Evolutionary conservation across 2,888 invertebrate species (phyloP).

Genomic region (Eupeodes luniger): DNA sequence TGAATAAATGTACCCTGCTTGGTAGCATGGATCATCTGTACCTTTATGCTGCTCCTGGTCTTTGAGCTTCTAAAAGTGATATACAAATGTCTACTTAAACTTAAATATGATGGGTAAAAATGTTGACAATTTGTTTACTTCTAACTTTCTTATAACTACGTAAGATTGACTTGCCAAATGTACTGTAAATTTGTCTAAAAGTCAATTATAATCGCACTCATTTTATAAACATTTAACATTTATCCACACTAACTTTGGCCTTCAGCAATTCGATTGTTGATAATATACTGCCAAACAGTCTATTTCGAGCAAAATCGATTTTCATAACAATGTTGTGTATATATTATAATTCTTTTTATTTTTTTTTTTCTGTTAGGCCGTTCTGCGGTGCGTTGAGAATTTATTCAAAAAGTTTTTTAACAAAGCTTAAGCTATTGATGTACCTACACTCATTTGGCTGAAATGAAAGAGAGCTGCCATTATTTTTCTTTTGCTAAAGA

Average conservation of each 20-base stretch:
- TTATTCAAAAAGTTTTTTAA: neutral
- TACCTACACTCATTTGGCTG: neutral
- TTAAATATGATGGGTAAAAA: no score
- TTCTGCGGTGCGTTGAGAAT: neutral
- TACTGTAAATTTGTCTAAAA: neutral
- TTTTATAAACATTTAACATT: constrained; percentile 19
- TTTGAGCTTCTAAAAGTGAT: no score
- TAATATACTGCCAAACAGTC: constrained; percentile 18
- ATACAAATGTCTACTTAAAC: no score
- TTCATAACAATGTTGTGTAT: neutral
- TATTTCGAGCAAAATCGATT: constrained; percentile 46
- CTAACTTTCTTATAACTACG: no score
- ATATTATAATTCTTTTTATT: neutral
- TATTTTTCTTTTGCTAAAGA: neutral
- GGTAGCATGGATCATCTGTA: no score
- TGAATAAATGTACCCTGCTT: no score
- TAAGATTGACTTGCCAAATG: no score
- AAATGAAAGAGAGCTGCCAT: neutral
- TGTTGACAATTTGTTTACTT: no score
- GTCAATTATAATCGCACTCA: neutral
- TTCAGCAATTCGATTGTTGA: constrained; percentile 14
- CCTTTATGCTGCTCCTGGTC: no score
- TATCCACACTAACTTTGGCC: neutral
- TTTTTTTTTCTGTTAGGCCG: neutral
- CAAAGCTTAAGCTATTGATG: neutral